Base-by-base conservation (phyloP, 2,797 vertebrate species). In the Macrochelys suwanniensis region DNA sequence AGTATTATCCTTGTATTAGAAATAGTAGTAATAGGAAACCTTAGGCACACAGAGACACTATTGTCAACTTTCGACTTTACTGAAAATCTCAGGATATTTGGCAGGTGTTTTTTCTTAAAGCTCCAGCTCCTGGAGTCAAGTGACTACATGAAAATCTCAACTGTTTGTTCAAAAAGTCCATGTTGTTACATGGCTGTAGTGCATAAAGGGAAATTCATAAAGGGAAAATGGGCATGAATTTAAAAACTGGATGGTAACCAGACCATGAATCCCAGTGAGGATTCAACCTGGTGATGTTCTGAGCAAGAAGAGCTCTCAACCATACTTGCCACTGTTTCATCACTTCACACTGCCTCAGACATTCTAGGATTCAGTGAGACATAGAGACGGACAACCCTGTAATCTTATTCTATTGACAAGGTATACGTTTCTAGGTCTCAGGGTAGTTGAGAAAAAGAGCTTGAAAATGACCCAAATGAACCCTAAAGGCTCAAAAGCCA, bases 401-500 rank as follows among this genome's bases (percentile, higher is more conserved):
- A 68, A 68, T 37, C n/a, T 37, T 37, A 68, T 37, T 68, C 65
- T 21, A 37, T 37, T 37, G 65, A 79, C 85, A 94, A 76, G 8
- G 5, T 12, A 5, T n/a, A 13, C 10, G 1, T 16, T 3, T 28
- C 25, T 47, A 47, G 71, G 26, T 26, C 45, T 76, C 84, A 6
- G 28, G 17, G 7, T 83, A 85, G 49, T 85, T 19, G n/a, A 68
- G 47, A 76, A 93, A 89, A 37, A 12, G 45, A 3, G 11, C 9
- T 86, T n/a, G 61, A 85, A 92, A 91, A 33, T 9, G 12, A 81
- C 11, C 42, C 17, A 4, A 47, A 57, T 7, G 42, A 78, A 26
- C 28, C 50, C 89, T 80, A 37, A 83, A 87, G 85, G 47, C 37
- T 85, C 96, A 96, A 57, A 85, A 90, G n/a, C 6, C 50, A 54